Evolutionary conservation across 2,888 invertebrate species (phyloP).

Genomic region (Apotomis turbidana): DNA sequence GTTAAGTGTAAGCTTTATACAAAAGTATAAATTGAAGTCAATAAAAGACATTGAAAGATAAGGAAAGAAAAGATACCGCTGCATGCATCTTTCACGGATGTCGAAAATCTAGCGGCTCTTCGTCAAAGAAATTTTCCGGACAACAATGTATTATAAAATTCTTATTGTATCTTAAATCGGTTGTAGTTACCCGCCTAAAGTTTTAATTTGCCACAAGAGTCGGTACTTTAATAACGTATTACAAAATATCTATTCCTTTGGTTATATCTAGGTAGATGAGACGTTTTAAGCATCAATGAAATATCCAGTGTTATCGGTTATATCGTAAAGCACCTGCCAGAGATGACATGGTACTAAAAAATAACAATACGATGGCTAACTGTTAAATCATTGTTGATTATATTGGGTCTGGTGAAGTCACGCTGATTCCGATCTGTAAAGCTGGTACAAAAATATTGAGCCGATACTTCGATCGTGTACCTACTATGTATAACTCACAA

Average conservation of each 20-base stretch:
- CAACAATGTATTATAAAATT: conserved; percentile 29
- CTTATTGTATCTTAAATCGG: conserved; percentile 27
- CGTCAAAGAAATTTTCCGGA: conserved; percentile 17
- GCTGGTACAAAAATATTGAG: conserved; percentile 70
- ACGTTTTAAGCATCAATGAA: conserved; percentile 8
- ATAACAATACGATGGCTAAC: conserved; percentile 72
- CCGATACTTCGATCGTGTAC: conserved; percentile 54
- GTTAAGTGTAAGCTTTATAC: neutral
- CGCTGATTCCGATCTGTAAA: conserved; percentile 73
- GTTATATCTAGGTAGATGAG: neutral
- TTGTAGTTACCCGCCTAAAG: neutral
- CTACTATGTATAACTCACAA: conserved; percentile 12
- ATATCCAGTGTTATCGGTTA: conserved; percentile 33
- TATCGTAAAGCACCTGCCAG: conserved; percentile 65
- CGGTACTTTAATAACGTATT: neutral
- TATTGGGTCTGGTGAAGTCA: conserved; percentile 67
- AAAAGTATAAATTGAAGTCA: neutral
- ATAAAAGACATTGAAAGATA: neutral
- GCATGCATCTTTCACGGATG: neutral
- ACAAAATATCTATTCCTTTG: neutral
- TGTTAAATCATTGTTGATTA: conserved; percentile 65
- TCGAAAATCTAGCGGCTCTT: conserved; percentile 24
- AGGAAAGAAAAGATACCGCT: conserved; percentile 10
- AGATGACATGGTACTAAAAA: conserved; percentile 67
- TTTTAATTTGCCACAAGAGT: neutral